These are phyloP conservation scores for Pogonomyrmex barbatus DNA, from an alignment of 1,140 invertebrate species.

Conservation along the genomic window DNA sequence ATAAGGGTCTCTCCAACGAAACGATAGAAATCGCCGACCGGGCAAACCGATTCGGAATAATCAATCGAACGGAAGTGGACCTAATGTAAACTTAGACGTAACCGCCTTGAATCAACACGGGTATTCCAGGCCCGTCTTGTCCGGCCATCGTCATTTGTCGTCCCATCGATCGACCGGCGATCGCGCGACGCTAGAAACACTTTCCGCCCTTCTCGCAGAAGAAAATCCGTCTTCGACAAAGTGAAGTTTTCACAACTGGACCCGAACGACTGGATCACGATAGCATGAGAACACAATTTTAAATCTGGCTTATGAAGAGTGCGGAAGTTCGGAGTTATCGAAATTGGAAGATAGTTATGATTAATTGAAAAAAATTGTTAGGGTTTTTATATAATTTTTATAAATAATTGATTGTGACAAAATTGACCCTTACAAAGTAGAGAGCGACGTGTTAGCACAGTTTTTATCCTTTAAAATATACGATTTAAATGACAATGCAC, in stretches of 20 bases:
- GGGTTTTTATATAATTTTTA: background rate
- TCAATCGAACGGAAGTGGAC: constrained; percentile 72
- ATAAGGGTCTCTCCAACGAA: constrained; percentile 44
- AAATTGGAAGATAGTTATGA: background rate
- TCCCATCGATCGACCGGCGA: constrained; percentile 50
- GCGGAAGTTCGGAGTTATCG: background rate
- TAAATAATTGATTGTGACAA: background rate
- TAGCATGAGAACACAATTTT: background rate
- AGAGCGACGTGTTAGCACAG: background rate
- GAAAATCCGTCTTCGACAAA: constrained; percentile 2
- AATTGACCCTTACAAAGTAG: background rate
- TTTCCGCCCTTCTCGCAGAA: background rate
- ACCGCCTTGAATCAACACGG: constrained; percentile 58
- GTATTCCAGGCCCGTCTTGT: constrained; percentile 48
- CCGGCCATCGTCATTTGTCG: constrained; percentile 64
- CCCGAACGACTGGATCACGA: background rate
- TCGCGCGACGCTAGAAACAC: background rate
- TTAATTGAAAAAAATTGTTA: background rate
- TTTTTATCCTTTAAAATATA: background rate
- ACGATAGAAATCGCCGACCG: background rate
- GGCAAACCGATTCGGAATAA: constrained; percentile 69
- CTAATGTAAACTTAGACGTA: constrained; percentile 71
- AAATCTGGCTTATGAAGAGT: background rate
- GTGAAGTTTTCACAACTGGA: background rate
- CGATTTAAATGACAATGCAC: background rate